phyloP scores from a whole-genome alignment of 2,113 vertebrate species.

The Leucopternis melanops region DNA sequence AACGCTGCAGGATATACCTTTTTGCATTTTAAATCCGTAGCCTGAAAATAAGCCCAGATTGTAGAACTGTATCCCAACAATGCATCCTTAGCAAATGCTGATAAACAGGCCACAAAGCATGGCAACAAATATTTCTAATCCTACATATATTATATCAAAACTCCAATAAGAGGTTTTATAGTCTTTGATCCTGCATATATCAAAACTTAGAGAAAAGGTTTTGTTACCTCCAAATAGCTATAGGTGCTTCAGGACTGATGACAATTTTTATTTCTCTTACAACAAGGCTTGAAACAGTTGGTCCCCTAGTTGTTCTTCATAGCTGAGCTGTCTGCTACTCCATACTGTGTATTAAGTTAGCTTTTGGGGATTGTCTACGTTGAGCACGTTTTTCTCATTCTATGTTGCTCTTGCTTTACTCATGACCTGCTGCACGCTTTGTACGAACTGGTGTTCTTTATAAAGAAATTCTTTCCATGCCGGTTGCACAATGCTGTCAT shows the following conservation, averaged over 20 bases:
- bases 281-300: not conserved
- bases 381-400: not conserved
- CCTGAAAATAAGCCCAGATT: not conserved
- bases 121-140: not conserved
- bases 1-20: not conserved
- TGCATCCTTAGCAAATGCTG: not conserved
- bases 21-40: not conserved
- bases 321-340: not conserved
- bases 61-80: not conserved
- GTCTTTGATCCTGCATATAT: not conserved
- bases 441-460: fast-evolving
- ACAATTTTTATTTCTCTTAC: not conserved
- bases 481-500: not conserved
- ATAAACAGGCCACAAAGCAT: not conserved
- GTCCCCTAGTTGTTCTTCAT: not conserved
- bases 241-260: not conserved
- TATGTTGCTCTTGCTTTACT: not conserved
- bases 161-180: not conserved
- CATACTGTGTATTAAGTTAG: not conserved
- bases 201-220: not conserved
- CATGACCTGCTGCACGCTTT: not conserved
- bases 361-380: fast-evolving
- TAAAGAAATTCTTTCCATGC: not conserved
- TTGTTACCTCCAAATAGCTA: not conserved
- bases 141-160: not conserved